phyloP scores from a whole-genome alignment of 1,140 invertebrate species.

The Euschistus heros region DNA sequence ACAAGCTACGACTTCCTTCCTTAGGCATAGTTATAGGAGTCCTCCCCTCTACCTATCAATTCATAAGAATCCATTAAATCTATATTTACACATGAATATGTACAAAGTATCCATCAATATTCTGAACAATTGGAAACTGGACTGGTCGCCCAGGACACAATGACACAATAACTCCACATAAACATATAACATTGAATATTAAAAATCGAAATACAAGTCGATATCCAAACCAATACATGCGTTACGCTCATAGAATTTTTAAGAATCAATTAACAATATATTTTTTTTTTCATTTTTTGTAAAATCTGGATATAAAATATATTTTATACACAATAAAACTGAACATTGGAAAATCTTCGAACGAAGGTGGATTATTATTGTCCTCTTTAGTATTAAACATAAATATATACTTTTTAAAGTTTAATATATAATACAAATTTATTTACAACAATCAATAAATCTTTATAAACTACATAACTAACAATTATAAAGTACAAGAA shows the following conservation, averaged over 20 bases:
- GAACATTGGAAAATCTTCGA: not conserved
- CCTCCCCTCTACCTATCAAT: not conserved
- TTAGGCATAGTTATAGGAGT: not conserved
- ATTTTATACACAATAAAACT: slow-evolving; percentile 10
- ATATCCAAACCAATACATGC: not conserved
- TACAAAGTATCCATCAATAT: not conserved
- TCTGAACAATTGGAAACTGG: not conserved
- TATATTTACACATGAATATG: slow-evolving; percentile 11
- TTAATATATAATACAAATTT: not conserved
- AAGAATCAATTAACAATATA: not conserved
- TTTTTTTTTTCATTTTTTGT: not conserved
- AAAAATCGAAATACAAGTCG: not conserved
- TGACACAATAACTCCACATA: not conserved
- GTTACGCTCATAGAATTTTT: slow-evolving; percentile 8
- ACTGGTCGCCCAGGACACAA: not conserved
- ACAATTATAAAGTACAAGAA: not conserved
- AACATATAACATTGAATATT: not conserved
- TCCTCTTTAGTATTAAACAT: slow-evolving; percentile 11
- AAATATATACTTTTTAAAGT: not conserved
- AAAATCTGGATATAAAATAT: slow-evolving; percentile 11
- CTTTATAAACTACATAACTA: slow-evolving; percentile 5
- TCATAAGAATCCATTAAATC: not conserved
- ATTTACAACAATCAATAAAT: slow-evolving; percentile 17
- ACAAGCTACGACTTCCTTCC: not conserved
- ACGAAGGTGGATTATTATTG: slow-evolving; percentile 9